phyloP scores from a whole-genome alignment of 64 coral and sea anemone species.

The Stylophora pistillata region DNA sequence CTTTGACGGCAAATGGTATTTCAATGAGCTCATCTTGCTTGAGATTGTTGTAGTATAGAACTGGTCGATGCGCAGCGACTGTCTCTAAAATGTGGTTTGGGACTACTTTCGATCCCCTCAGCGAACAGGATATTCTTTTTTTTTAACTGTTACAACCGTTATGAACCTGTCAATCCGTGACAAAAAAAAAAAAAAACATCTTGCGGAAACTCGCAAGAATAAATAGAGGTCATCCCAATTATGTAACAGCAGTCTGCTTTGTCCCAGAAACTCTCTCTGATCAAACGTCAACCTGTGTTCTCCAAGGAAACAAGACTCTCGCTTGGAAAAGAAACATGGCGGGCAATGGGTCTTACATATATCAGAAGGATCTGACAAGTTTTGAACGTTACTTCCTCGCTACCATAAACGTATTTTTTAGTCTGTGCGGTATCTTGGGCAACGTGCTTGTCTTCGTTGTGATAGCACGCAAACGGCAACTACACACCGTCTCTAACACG shows the following conservation, averaged over 20 bases:
- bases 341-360: neutral
- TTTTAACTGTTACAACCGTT: neutral
- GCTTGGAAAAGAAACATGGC: neutral
- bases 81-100: neutral
- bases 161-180: no score
- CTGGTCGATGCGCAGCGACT: neutral
- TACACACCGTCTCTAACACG: no score
- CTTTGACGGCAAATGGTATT: neutral
- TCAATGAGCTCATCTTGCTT: neutral
- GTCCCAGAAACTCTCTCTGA: neutral
- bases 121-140: no score
- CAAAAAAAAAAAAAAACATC: no score
- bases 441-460: slow-evolving; percentile 82
- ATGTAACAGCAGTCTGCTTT: neutral
- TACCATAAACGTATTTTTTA: slow-evolving; percentile 83
- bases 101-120: neutral
- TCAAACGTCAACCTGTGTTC: neutral
- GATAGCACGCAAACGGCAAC: neutral
- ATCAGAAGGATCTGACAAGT: neutral
- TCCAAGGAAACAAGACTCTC: neutral
- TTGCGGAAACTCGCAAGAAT: neutral
- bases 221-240: neutral
- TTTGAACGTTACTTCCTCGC: slow-evolving; percentile 2
- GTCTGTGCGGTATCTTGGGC: slow-evolving; percentile 71
- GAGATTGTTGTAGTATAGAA: neutral